A percentile compares a stretch with the other conserved stretches of the same genome.
Conservation (phyloP, 2,888 invertebrate genomes). For the Cosmopolites sordidus region DNA sequence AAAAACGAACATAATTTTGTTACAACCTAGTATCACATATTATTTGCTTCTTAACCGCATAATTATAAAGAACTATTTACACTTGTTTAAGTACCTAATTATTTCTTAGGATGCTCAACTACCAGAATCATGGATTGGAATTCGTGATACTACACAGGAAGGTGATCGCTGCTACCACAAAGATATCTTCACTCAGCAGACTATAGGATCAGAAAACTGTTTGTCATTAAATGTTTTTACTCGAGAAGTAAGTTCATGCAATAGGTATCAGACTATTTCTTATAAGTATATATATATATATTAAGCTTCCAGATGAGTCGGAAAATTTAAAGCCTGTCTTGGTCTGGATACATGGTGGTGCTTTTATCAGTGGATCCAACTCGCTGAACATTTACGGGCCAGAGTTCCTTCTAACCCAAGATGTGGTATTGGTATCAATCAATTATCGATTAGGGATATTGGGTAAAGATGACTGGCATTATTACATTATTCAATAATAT, state of each 20-base stretch:
- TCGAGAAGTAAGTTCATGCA: conserved; percentile 39
- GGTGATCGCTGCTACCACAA: conserved; percentile 32
- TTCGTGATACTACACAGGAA: conserved; percentile 33
- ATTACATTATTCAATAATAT: too few relatives aligned
- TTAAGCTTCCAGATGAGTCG: conserved; percentile 13
- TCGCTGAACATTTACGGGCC: conserved; percentile 38
- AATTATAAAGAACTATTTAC: too few relatives aligned
- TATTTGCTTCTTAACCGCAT: too few relatives aligned
- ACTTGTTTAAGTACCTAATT: too few relatives aligned
- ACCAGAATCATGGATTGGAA: conserved; percentile 32
- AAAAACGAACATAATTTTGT: too few relatives aligned
- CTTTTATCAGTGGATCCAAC: conserved; percentile 39
- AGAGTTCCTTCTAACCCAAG: conserved; percentile 40
- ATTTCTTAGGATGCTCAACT: conserved; percentile 36
- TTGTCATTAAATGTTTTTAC: conserved; percentile 50
- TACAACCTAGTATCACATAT: too few relatives aligned
- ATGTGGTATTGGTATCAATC: conserved; percentile 41
- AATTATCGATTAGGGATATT: conserved; percentile 43
- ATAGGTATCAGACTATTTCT: too few relatives aligned
- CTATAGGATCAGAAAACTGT: conserved; percentile 50
- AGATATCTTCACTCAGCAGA: conserved; percentile 35
- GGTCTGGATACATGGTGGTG: conserved; percentile 48
- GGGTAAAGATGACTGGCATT: too few relatives aligned
- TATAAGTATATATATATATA: background rate
- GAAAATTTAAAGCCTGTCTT: conserved; percentile 40